Evolutionary conservation across 2,113 vertebrate genomes (phyloP).

Genomic region (Puntigrus tetrazona): DNA sequence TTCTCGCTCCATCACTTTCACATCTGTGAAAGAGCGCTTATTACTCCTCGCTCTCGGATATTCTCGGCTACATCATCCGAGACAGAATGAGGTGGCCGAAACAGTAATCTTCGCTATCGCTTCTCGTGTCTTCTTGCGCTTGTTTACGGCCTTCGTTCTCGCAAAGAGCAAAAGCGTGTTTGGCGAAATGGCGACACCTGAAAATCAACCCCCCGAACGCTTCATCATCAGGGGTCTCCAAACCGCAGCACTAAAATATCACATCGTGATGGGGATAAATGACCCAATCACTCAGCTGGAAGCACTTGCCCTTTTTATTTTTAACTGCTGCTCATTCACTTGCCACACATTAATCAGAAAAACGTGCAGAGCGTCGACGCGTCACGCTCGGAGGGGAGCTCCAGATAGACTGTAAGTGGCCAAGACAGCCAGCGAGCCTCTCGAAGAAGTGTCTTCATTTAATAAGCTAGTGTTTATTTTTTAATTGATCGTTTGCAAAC

Average conservation of each 20-base stretch:
- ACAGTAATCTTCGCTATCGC: not conserved
- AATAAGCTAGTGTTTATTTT: not conserved
- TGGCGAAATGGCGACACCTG: constrained; percentile 7
- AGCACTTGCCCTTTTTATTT: constrained; percentile 67
- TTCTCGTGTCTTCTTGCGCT: not conserved
- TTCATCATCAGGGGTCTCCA: constrained; percentile 64
- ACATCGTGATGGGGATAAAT: constrained; percentile 69
- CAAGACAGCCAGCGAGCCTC: constrained; percentile 13
- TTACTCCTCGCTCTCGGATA: not conserved
- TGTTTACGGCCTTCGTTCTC: constrained; percentile 16
- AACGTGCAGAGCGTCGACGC: constrained; percentile 17
- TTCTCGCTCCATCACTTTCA: constrained; percentile 3
- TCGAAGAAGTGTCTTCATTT: not conserved
- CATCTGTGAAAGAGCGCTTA: constrained; percentile 19
- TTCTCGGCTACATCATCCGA: constrained; percentile 31
- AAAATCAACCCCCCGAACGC: constrained; percentile 23
- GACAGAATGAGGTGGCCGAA: constrained; percentile 10
- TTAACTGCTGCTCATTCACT: constrained; percentile 63
- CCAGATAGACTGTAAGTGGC: constrained; percentile 71
- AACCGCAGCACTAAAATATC: constrained; percentile 61
- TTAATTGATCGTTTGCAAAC: too few relatives aligned
- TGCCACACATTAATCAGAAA: constrained; percentile 69
- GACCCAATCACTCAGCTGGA: constrained; percentile 70
- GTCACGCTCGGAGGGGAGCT: constrained; percentile 24
- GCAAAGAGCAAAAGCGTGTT: constrained; percentile 21